phyloP scores from a whole-genome alignment of 2,888 invertebrate genomes.

The Microdon myrmicae region DNA sequence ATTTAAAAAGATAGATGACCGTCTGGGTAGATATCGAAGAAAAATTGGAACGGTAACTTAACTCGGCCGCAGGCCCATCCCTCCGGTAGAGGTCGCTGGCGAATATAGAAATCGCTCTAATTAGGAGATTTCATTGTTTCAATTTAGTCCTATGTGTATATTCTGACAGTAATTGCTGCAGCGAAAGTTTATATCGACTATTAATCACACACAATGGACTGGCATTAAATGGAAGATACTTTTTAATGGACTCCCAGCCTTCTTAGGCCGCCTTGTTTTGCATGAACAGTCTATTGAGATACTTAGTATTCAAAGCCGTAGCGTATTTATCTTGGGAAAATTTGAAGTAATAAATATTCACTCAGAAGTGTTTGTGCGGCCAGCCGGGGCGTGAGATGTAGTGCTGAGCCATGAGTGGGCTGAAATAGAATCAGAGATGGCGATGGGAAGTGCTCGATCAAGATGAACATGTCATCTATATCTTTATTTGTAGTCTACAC shows the following conservation, averaged over 20 bases:
- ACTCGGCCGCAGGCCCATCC: conserved; percentile 10
- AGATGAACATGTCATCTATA: no score
- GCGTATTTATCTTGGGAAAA: no score
- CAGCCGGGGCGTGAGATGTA: no score
- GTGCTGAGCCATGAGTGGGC: no score
- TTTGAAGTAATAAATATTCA: no score
- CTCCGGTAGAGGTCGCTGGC: background rate
- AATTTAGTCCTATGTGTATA: conserved; percentile 30
- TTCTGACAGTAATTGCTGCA: conserved; percentile 20
- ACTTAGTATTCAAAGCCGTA: no score
- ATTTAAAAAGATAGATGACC: conserved; percentile 31
- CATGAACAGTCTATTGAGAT: no score
- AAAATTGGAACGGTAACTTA: conserved; percentile 26
- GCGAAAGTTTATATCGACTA: conserved; percentile 36
- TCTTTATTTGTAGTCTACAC: no score
- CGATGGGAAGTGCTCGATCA: no score
- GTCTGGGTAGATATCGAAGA: conserved; percentile 22
- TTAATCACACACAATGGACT: conserved; percentile 38
- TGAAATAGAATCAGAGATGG: no score
- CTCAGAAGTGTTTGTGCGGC: no score
- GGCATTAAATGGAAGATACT: conserved; percentile 22
- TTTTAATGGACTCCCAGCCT: conserved; percentile 34
- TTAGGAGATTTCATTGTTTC: conserved; percentile 46
- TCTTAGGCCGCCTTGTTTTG: no score
- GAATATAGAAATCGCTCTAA: conserved; percentile 45